These are phyloP conservation scores for Syngnathus typhle DNA, from an alignment of 2,113 vertebrate genomes.

Conservation along the genomic window DNA sequence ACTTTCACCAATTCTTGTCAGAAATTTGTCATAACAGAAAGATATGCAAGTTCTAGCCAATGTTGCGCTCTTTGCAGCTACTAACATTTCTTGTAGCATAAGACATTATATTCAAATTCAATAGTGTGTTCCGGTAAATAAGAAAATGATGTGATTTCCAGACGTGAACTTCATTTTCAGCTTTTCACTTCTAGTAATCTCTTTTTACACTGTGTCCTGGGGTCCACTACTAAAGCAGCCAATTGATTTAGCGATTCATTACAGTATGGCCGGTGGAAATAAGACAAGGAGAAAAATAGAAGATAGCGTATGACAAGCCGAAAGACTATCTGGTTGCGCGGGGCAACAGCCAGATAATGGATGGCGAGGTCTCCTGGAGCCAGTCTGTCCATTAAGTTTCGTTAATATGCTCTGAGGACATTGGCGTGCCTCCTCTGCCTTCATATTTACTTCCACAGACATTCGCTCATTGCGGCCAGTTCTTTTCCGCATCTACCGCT, in stretches of 20 bases:
- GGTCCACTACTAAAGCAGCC: constrained; percentile 20
- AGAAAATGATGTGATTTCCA: not conserved
- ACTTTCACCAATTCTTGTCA: not conserved
- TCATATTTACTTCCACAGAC: constrained; percentile 65
- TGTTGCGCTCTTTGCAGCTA: not conserved
- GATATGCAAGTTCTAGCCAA: not conserved
- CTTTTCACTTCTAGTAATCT: constrained; percentile 16
- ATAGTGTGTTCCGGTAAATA: not conserved
- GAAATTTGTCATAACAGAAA: not conserved
- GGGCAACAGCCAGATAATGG: constrained; percentile 73
- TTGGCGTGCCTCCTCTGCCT: constrained; percentile 60
- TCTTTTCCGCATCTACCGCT: constrained; percentile 24
- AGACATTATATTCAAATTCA: not conserved
- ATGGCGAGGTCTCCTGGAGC: constrained; percentile 65
- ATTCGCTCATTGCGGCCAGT: constrained; percentile 47
- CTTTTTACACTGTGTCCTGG: constrained; percentile 26
- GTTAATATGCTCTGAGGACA: constrained; percentile 72
- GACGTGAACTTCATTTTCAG: constrained; percentile 5
- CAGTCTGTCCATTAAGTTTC: constrained; percentile 73
- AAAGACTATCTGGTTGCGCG: constrained; percentile 50
- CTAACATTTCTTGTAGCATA: not conserved
- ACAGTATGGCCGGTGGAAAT: constrained; percentile 45
- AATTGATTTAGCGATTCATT: constrained; percentile 53
- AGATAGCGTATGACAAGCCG: constrained; percentile 33
- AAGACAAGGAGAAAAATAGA: constrained; percentile 45